phyloP scores from a whole-genome alignment of 1,140 invertebrate species.

The Anoplolepis gracilipes region DNA sequence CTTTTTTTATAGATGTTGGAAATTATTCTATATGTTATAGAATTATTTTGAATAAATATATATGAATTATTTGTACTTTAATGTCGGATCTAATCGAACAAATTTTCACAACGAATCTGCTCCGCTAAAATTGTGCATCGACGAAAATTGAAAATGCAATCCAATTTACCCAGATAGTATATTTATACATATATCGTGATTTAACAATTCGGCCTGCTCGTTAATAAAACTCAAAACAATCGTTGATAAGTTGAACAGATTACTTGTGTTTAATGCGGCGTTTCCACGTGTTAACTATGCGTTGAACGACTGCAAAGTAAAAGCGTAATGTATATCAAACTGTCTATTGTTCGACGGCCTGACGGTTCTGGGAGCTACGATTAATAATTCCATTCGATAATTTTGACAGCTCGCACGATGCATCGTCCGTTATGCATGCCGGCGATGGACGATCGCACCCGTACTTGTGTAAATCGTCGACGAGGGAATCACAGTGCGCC shows the following conservation, averaged over 20 bases:
- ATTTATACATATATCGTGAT: background rate
- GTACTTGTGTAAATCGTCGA: slow-evolving; percentile 66
- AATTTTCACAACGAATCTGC: background rate
- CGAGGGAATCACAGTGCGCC: slow-evolving; percentile 49
- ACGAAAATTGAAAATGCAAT: background rate
- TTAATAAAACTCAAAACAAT: slow-evolving; percentile 35
- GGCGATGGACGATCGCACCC: slow-evolving; percentile 45
- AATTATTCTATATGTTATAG: background rate
- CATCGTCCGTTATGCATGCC: slow-evolving; percentile 63
- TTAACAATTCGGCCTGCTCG: slow-evolving; percentile 16
- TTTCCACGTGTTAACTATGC: slow-evolving; percentile 50
- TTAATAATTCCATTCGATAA: slow-evolving; percentile 72
- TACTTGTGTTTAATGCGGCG: slow-evolving; percentile 28
- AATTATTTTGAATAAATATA: background rate
- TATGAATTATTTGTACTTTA: background rate
- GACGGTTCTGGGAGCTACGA: slow-evolving; percentile 29
- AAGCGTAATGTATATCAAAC: slow-evolving; percentile 42
- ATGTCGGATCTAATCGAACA: background rate
- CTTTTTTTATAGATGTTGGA: background rate
- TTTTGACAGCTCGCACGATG: slow-evolving; percentile 64
- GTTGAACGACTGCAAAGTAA: slow-evolving; percentile 51
- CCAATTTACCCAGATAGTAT: slow-evolving; percentile 12
- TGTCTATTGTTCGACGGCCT: slow-evolving; percentile 24
- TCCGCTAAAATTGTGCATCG: background rate
- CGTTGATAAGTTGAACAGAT: slow-evolving; percentile 38